Evolutionary conservation across 2,797 vertebrate species (phyloP).

Genomic region (Eutrigla gurnardus): DNA sequence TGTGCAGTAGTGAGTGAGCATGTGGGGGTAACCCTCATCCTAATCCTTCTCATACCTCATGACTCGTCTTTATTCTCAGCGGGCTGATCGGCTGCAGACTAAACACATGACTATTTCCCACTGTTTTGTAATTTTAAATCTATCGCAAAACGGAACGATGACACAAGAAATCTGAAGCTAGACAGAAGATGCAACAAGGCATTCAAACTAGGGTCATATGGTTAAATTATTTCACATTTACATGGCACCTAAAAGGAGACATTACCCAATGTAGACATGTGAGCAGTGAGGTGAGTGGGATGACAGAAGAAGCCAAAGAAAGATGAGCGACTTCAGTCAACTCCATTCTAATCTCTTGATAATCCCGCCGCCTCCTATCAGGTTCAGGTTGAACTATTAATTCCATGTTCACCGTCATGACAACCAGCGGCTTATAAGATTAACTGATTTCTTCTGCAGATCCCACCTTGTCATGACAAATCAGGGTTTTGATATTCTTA

Average conservation of each 20-base stretch:
- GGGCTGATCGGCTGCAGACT: conserved; percentile 15
- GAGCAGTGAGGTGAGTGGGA: conserved; percentile 12
- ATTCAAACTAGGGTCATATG: background rate
- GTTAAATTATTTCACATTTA: background rate
- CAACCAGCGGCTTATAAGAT: conserved; percentile 19
- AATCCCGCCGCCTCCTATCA: conserved; percentile 14
- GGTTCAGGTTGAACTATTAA: conserved; percentile 32
- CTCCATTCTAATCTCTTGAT: conserved; percentile 20
- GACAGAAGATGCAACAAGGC: background rate
- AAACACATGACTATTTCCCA: conserved; percentile 22
- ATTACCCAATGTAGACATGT: background rate
- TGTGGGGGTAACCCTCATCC: conserved; percentile 5
- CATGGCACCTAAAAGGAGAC: background rate
- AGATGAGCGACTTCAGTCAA: conserved; percentile 13
- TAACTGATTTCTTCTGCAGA: background rate
- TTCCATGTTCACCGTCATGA: conserved; percentile 22
- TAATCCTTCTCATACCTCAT: conserved; percentile 38
- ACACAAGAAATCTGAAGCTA: background rate
- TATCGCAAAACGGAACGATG: background rate
- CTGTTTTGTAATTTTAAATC: background rate
- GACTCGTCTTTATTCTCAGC: conserved; percentile 24
- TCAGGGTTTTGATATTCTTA: background rate
- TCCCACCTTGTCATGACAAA: background rate
- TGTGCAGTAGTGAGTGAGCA: background rate
- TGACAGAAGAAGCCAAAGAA: background rate